These are phyloP conservation scores for Cariama cristata DNA, from an alignment of 2,113 vertebrate genomes.

Conservation along the genomic window DNA sequence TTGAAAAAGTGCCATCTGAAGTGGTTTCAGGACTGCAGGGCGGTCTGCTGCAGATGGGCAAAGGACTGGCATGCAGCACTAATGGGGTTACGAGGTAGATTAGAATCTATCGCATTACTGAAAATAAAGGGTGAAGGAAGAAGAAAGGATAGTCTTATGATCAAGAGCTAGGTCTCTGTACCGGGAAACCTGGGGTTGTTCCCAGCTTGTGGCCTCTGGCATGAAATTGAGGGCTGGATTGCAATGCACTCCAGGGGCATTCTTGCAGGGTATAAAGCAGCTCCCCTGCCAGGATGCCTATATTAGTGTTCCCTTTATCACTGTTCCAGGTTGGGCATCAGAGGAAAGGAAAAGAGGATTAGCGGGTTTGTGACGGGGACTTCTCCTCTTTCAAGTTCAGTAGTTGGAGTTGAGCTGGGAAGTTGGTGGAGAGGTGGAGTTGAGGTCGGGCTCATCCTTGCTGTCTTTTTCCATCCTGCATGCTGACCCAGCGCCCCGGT, in stretches of 20 bases:
- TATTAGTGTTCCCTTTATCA: not conserved
- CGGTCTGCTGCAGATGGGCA: not conserved
- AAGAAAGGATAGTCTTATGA: not conserved
- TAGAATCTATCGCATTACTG: not conserved
- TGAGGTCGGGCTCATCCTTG: not conserved
- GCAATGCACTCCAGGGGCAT: not conserved
- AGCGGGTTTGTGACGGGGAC: not conserved
- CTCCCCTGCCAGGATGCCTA: not conserved
- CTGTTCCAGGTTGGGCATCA: not conserved
- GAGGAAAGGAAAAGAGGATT: not conserved
- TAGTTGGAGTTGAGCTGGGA: not conserved
- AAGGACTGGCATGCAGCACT: conserved; percentile 2
- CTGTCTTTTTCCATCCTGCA: not conserved
- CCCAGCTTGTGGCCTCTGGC: not conserved
- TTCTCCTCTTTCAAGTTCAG: not conserved
- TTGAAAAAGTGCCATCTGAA: conserved; percentile 70
- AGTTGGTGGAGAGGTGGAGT: not conserved
- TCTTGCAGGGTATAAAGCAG: not conserved
- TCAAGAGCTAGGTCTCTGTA: not conserved
- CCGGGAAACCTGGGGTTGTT: not conserved
- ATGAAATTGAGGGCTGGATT: not conserved
- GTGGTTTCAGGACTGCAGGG: conserved; percentile 25
- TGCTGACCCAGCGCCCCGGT: not conserved
- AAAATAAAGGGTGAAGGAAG: conserved; percentile 2
- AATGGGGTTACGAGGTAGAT: conserved; percentile 6